Evolutionary conservation across 2,113 vertebrate species (phyloP).

Genomic region (Gulo gulo): DNA sequence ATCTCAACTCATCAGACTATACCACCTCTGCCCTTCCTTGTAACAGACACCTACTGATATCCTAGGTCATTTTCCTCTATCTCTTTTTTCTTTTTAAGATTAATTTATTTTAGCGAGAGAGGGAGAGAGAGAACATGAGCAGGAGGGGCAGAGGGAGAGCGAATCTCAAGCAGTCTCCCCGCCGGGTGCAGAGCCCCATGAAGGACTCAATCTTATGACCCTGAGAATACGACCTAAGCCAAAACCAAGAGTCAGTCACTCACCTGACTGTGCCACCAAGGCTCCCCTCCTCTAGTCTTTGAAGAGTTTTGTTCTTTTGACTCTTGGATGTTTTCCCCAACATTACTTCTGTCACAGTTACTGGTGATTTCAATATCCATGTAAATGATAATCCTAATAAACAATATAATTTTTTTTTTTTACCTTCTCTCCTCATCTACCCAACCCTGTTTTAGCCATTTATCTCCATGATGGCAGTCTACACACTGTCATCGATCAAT

Average conservation of each 20-base stretch:
- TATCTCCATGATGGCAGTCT: background rate
- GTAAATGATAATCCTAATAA: background rate
- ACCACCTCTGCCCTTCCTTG: background rate
- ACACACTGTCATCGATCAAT: background rate
- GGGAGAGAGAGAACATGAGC: background rate
- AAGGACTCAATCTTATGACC: background rate
- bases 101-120: background rate
- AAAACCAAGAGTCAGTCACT: background rate
- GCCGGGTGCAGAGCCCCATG: background rate
- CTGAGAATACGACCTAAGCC: background rate
- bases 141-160: background rate
- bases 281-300: background rate
- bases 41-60: background rate
- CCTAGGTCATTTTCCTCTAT: background rate
- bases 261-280: background rate
- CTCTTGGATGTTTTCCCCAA: background rate
- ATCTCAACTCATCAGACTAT: background rate
- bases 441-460: background rate
- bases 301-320: background rate
- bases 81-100: background rate
- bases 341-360: background rate
- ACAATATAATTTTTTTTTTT: background rate
- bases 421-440: background rate
- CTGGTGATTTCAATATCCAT: background rate
- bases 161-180: background rate